These are phyloP conservation scores for Thunnus maccoyii DNA, from an alignment of 2,113 vertebrate genomes.

Conservation along the genomic window DNA sequence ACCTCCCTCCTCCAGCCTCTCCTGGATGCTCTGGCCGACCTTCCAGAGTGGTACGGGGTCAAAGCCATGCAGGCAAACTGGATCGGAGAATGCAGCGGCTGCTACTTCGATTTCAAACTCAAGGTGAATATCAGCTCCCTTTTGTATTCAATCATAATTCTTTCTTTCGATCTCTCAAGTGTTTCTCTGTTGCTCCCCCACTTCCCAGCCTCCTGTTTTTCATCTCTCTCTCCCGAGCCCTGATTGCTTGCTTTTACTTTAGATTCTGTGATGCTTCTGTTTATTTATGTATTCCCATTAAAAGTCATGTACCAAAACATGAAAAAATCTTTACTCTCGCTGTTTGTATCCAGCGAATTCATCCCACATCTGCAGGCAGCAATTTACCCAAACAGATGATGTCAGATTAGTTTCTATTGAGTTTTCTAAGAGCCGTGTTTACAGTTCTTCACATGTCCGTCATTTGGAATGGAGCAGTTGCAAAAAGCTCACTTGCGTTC, in stretches of 20 bases:
- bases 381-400: constrained; percentile 58
- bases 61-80: constrained; percentile 99
- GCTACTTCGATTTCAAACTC: constrained; percentile 92
- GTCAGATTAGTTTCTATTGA: constrained; percentile 49
- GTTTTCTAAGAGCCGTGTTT: constrained; percentile 21
- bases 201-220: constrained; percentile 22
- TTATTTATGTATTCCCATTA: constrained; percentile 30
- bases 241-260: constrained; percentile 55
- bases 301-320: constrained; percentile 31
- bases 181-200: constrained; percentile 11
- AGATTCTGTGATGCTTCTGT: constrained; percentile 9
- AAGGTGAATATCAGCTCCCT: constrained; percentile 86
- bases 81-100: constrained; percentile 95
- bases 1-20: constrained; percentile 86
- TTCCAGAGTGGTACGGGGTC: constrained; percentile 97
- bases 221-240: constrained; percentile 29
- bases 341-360: constrained; percentile 11
- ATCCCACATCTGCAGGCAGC: constrained; percentile 23
- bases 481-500: constrained; percentile 28
- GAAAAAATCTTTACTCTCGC: constrained; percentile 17
- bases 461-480: constrained; percentile 8
- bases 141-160: constrained; percentile 53
- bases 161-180: constrained; percentile 22
- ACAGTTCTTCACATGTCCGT: neutral
- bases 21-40: constrained; percentile 89